phyloP scores from a whole-genome alignment of 2,888 invertebrate species.

The Phorcus lineatus region DNA sequence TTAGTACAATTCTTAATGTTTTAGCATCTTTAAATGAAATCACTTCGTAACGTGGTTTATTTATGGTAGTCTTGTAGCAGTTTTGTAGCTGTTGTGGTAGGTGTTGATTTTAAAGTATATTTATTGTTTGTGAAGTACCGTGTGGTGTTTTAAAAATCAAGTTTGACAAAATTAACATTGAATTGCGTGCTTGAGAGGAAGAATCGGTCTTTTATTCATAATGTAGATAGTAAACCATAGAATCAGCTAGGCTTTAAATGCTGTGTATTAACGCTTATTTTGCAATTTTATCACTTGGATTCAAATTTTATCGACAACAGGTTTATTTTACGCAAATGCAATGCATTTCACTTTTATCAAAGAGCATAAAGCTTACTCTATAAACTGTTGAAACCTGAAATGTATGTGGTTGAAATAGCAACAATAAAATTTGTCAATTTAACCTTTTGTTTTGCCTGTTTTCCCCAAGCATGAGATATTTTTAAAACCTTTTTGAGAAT shows the following conservation, averaged over 20 bases:
- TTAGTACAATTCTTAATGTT: too few species aligned
- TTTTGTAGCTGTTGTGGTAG: neutral
- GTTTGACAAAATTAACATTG: neutral
- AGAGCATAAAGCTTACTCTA: neutral
- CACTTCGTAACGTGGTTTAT: neutral
- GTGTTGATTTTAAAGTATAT: constrained; percentile 5
- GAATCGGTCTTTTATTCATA: too few species aligned
- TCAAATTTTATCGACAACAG: too few species aligned
- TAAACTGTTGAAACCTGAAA: neutral
- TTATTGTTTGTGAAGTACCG: neutral
- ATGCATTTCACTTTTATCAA: neutral
- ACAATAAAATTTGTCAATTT: constrained; percentile 3
- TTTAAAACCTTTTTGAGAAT: too few species aligned
- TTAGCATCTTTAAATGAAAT: too few species aligned
- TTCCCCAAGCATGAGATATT: too few species aligned
- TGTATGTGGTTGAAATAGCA: constrained; percentile 10
- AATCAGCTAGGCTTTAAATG: too few species aligned
- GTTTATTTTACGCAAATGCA: neutral
- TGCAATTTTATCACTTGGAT: too few species aligned
- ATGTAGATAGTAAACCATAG: too few species aligned
- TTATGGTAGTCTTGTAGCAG: neutral
- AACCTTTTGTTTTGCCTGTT: too few species aligned
- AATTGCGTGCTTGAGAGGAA: too few species aligned
- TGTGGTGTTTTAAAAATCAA: constrained; percentile 8
- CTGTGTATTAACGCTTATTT: too few species aligned